phyloP scores from a whole-genome alignment of 2,113 vertebrate genomes.

The Pterocles burchelli region DNA sequence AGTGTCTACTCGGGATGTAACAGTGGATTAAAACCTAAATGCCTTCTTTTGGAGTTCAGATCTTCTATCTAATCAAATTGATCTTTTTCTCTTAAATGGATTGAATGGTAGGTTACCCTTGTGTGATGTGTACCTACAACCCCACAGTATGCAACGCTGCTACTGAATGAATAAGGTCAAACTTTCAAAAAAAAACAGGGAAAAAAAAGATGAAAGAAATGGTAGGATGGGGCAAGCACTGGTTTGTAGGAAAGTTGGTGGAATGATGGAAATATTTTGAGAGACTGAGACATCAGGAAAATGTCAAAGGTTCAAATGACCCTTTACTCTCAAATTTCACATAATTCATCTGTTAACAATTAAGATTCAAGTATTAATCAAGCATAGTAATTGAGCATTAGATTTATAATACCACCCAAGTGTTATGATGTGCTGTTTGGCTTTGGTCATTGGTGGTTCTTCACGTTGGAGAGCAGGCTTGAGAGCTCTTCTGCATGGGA shows the following conservation, averaged over 20 bases:
- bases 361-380: not conserved
- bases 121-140: not conserved
- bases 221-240: not conserved
- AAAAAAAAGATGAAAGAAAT: not conserved
- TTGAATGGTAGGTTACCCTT: not conserved
- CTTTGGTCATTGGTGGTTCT: not conserved
- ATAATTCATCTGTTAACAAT: not conserved
- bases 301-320: not conserved
- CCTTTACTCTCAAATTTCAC: not conserved
- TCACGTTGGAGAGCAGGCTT: not conserved
- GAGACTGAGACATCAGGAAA: not conserved
- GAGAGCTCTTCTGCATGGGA: not conserved
- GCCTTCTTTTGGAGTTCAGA: not conserved
- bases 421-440: not conserved
- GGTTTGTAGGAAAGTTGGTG: not conserved
- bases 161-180: not conserved
- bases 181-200: not conserved
- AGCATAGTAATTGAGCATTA: not conserved
- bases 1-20: not conserved
- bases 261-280: not conserved
- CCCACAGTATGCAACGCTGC: rapidly evolving
- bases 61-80: not conserved
- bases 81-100: not conserved
- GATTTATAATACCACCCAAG: not conserved
- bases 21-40: not conserved